Evolutionary conservation across 2,888 invertebrate genomes (phyloP).

Genomic region (Drosophila fungiperda): DNA sequence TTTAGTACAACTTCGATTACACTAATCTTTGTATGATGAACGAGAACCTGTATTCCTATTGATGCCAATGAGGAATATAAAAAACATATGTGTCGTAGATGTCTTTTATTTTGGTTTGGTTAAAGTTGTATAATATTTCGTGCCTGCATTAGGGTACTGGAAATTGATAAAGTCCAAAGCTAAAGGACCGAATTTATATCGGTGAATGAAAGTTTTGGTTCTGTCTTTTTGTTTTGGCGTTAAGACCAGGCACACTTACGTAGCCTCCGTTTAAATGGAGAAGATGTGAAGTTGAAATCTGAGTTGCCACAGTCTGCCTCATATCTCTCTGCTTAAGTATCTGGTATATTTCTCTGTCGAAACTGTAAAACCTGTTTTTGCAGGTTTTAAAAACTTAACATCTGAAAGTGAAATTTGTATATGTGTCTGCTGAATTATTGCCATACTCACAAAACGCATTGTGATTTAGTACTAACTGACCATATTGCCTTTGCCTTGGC

Average conservation of each 20-base stretch:
- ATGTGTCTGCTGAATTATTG: conserved; percentile 32
- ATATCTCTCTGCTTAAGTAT: conserved; percentile 37
- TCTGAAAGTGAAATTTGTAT: conserved; percentile 60
- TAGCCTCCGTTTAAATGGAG: conserved; percentile 66
- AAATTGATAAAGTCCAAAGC: conserved; percentile 19
- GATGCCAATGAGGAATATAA: background rate
- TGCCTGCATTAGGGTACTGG: background rate
- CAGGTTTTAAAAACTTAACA: conserved; percentile 36
- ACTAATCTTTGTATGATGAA: background rate
- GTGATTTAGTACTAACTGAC: conserved; percentile 66
- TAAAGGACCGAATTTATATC: conserved; percentile 37
- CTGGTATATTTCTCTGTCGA: conserved; percentile 16
- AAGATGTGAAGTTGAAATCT: conserved; percentile 58
- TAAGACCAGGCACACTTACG: conserved; percentile 54
- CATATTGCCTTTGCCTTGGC: conserved; percentile 24
- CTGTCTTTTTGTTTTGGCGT: conserved; percentile 2
- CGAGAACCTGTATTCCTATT: background rate
- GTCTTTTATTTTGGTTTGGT: background rate
- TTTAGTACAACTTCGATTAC: too few species aligned
- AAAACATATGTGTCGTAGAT: background rate
- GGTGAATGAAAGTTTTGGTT: conserved; percentile 17
- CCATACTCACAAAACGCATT: conserved; percentile 50
- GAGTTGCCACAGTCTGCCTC: conserved; percentile 49
- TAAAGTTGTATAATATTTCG: background rate
- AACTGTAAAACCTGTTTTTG: conserved; percentile 64